phyloP scores from a whole-genome alignment of 1,140 invertebrate species.

The Caenorhabditis briggsae region DNA sequence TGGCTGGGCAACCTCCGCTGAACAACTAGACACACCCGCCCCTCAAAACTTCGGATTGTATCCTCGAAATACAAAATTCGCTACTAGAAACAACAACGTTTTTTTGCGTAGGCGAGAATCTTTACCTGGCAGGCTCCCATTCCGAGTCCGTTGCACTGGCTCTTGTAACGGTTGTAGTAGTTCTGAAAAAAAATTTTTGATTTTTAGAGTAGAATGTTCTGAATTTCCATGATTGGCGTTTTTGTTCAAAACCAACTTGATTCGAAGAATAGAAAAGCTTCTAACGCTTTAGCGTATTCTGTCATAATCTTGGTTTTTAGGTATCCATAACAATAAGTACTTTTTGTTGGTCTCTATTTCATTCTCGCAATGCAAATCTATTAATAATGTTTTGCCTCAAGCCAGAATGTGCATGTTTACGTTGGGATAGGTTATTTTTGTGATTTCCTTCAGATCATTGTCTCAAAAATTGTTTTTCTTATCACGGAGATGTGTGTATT shows the following conservation, averaged over 20 bases:
- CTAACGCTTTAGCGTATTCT: background rate
- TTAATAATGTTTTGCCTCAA: background rate
- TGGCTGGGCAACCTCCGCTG: constrained; percentile 5
- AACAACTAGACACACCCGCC: constrained; percentile 43
- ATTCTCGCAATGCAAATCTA: background rate
- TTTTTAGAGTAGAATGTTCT: background rate
- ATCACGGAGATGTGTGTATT: too few species aligned
- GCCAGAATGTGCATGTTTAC: background rate
- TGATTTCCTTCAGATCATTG: constrained; percentile 2
- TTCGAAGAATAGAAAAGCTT: background rate
- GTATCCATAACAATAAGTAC: constrained; percentile 45
- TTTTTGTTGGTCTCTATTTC: background rate
- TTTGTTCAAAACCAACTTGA: background rate
- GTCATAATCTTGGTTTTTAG: background rate
- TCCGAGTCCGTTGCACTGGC: constrained; percentile 38
- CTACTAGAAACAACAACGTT: background rate
- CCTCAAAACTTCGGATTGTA: constrained; percentile 25
- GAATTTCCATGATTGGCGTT: background rate
- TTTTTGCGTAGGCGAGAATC: constrained; percentile 12
- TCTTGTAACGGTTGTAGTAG: constrained; percentile 45
- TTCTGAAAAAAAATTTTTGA: background rate
- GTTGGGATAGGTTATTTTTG: constrained; percentile 17
- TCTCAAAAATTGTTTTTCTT: constrained; percentile 6
- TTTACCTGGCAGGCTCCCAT: constrained; percentile 41
- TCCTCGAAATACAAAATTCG: background rate